Evolutionary conservation across 2,888 invertebrate genomes (phyloP).

Genomic region (Lasioglossum zephyrum): DNA sequence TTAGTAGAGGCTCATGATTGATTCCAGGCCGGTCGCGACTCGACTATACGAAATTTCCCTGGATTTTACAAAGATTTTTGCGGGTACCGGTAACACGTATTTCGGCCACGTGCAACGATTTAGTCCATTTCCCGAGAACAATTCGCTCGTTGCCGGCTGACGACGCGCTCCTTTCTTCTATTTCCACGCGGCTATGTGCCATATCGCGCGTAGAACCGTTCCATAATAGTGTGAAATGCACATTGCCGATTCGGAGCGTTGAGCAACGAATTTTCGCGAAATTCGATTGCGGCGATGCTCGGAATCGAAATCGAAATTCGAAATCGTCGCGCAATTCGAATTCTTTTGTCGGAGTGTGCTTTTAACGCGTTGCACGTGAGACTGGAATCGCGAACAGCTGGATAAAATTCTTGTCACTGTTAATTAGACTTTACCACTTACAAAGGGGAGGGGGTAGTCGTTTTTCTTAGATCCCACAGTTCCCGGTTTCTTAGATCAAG

Average conservation of each 20-base stretch:
- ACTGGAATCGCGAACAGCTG: not conserved
- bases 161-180: not conserved
- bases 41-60: not conserved
- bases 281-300: not conserved
- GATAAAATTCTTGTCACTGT: not conserved
- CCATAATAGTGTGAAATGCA: not conserved
- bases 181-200: not conserved
- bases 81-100: not conserved
- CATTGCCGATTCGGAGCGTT: conserved; percentile 16
- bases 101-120: conserved; percentile 31
- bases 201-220: not conserved
- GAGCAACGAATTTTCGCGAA: conserved; percentile 34
- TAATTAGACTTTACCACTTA: not conserved
- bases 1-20: not conserved
- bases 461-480: no score
- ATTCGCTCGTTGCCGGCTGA: conserved; percentile 17
- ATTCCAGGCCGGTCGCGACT: not conserved
- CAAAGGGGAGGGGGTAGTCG: not conserved
- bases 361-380: not conserved
- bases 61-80: not conserved
- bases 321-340: not conserved
- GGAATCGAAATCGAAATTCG: not conserved
- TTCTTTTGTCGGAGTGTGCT: not conserved
- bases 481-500: not conserved
- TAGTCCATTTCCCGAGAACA: conserved; percentile 30